phyloP scores from a whole-genome alignment of 2,797 vertebrate genomes.

The Liasis olivaceus region DNA sequence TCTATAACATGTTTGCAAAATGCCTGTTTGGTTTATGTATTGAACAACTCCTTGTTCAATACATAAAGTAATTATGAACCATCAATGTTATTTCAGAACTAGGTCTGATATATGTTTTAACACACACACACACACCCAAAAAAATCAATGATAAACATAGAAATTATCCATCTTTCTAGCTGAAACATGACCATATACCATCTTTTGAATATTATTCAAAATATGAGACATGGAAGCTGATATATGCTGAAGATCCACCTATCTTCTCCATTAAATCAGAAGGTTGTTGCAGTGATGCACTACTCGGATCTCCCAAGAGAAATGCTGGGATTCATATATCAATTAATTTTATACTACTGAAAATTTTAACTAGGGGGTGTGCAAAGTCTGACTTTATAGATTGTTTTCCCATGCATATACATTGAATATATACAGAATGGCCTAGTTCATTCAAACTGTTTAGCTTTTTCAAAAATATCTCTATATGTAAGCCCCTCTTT shows the following conservation, averaged over 20 bases:
- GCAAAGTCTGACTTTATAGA: not conserved
- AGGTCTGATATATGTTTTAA: not conserved
- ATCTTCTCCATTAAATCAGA: not conserved
- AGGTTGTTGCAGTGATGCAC: not conserved
- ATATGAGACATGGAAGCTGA: not conserved
- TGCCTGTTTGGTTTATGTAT: not conserved
- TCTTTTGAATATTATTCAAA: not conserved
- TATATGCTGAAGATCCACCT: not conserved
- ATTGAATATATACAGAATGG: not conserved
- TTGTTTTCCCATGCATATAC: not conserved
- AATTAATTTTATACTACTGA: not conserved
- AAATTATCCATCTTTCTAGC: not conserved
- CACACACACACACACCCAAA: not conserved
- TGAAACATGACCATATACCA: not conserved
- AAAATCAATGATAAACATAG: not conserved
- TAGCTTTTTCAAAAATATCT: not conserved
- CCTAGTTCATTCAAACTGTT: not conserved
- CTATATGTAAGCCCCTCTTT: not conserved
- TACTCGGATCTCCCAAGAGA: not conserved
- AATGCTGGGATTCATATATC: not conserved
- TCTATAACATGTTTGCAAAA: not conserved
- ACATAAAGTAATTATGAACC: not conserved
- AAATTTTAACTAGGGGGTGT: not conserved
- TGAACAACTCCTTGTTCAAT: not conserved
- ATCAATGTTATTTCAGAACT: not conserved